These are phyloP conservation scores for Lasioglossum marginatum DNA, from an alignment of 2,888 invertebrate species.

Conservation along the genomic window DNA sequence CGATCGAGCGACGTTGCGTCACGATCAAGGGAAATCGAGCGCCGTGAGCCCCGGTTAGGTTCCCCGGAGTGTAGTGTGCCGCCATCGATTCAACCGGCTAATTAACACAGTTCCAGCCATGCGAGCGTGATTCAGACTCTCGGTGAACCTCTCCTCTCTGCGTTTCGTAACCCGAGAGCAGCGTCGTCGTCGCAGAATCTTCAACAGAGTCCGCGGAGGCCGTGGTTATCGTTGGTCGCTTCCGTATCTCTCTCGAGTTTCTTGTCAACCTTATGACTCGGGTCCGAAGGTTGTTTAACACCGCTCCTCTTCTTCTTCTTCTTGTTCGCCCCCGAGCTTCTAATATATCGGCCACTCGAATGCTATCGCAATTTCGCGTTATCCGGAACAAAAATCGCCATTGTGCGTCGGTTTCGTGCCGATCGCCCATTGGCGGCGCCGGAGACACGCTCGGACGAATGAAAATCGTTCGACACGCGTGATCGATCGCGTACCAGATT, in stretches of 20 bases:
- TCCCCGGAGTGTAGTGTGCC: background rate
- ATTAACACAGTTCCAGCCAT: constrained; percentile 48
- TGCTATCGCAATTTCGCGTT: constrained; percentile 39
- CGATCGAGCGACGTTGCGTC: background rate
- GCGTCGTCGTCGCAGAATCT: constrained; percentile 31
- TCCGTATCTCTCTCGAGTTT: constrained; percentile 39
- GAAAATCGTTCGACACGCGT: constrained; percentile 6
- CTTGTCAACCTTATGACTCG: constrained; percentile 61
- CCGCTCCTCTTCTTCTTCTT: background rate
- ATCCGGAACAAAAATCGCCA: constrained; percentile 25
- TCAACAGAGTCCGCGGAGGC: constrained; percentile 4
- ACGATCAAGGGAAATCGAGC: background rate
- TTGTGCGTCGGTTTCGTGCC: background rate
- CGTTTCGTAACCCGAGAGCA: constrained; percentile 40
- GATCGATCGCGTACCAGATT: constrained; percentile 3
- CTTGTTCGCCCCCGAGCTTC: background rate
- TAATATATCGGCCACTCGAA: constrained; percentile 4
- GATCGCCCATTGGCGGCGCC: background rate
- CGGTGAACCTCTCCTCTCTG: constrained; percentile 23
- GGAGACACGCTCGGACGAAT: background rate
- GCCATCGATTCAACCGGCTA: constrained; percentile 34
- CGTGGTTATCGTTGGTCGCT: constrained; percentile 21
- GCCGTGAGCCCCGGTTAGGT: background rate
- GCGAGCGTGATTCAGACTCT: constrained; percentile 40
- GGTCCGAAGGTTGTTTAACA: constrained; percentile 65